Evolutionary conservation across 2,797 vertebrate species (phyloP), one percentile per base, ranked within the genome.

Genomic region (Ctenopoma multispine): DNA sequence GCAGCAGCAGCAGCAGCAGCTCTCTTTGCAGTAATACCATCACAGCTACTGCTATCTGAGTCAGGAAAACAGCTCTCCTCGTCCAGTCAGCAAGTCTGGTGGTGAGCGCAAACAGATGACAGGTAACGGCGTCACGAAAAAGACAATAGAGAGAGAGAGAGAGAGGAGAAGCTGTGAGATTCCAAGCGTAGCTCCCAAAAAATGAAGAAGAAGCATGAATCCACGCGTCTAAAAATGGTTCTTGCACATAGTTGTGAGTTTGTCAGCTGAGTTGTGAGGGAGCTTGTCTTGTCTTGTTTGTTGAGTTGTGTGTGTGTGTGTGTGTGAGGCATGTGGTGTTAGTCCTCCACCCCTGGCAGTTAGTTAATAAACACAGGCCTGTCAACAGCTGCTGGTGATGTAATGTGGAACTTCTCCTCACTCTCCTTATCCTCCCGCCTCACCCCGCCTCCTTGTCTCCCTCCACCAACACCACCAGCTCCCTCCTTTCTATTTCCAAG

Each of bases 351-450:
- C 86, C 87, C 92, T 94, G 93, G 95, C 94, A 95, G 94, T 93
- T 89, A 72, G 95, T 96, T 95, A 95, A 96, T 96, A 96, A 96
- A 96, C 94, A 94, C 95, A 91, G 93, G 92, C 92, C 94, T 88
- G 95, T 95, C 95, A 96, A 94, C 95, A 96, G 96, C 95, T 96
- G 96, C 94, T 92, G 94, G 93, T 97, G 96, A 97, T 96, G 96
- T 96, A 94, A 96, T 95, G 94, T 95, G 94, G 95, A 95, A 95
- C 94, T 96, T 96, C 95, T 95, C 93, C 93, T 83, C 77, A 56
- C 82, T 80, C 82, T 81, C 74, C 75, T 80, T 76, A 76, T 80
- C 80, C 83, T 78, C 85, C 83, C 68, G 23, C 85, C 82, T 69
- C 77, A 50, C 72, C 72, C 75, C 69, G 43, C 84, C 83, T 72